Evolutionary conservation across 2,888 invertebrate species (phyloP).

Genomic region (Helobdella robusta): DNA sequence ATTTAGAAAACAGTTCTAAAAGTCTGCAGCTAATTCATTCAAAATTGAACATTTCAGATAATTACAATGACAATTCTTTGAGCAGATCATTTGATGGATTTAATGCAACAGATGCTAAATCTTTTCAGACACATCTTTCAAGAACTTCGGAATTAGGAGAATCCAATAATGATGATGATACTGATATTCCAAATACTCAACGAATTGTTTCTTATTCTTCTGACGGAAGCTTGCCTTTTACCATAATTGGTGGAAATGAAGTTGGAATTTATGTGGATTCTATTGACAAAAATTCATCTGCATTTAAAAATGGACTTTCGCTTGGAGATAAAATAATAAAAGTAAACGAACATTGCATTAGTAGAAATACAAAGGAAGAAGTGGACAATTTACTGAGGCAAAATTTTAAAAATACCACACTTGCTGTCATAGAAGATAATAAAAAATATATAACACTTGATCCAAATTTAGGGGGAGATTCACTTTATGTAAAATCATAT

Average conservation of each 20-base stretch:
- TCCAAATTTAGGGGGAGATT: slow-evolving; percentile 32
- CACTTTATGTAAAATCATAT: slow-evolving; percentile 31
- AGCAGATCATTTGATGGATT: slow-evolving; percentile 5
- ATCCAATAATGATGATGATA: slow-evolving; percentile 15
- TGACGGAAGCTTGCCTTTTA: slow-evolving; percentile 25
- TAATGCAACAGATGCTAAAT: neutral
- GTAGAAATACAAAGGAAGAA: slow-evolving; percentile 32
- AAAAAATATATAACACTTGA: slow-evolving; percentile 28
- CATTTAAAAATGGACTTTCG: slow-evolving; percentile 31
- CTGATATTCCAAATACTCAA: neutral
- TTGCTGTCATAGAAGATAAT: slow-evolving; percentile 28
- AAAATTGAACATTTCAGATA: neutral
- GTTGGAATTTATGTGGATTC: slow-evolving; percentile 33
- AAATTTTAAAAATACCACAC: slow-evolving; percentile 8
- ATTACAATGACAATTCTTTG: slow-evolving; percentile 3
- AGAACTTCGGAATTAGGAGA: slow-evolving; percentile 13
- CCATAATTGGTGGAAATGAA: slow-evolving; percentile 34
- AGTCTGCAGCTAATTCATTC: slow-evolving; percentile 13
- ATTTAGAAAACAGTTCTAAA: slow-evolving; percentile 19
- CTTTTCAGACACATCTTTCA: neutral
- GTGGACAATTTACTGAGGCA: slow-evolving; percentile 25
- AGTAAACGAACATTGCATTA: slow-evolving; percentile 25
- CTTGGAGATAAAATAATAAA: slow-evolving; percentile 33
- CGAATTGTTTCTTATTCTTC: slow-evolving; percentile 26
- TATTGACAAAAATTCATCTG: slow-evolving; percentile 29